These are phyloP conservation scores for Escarpia spicata DNA, from an alignment of 2,888 invertebrate species.

Conservation along the genomic window DNA sequence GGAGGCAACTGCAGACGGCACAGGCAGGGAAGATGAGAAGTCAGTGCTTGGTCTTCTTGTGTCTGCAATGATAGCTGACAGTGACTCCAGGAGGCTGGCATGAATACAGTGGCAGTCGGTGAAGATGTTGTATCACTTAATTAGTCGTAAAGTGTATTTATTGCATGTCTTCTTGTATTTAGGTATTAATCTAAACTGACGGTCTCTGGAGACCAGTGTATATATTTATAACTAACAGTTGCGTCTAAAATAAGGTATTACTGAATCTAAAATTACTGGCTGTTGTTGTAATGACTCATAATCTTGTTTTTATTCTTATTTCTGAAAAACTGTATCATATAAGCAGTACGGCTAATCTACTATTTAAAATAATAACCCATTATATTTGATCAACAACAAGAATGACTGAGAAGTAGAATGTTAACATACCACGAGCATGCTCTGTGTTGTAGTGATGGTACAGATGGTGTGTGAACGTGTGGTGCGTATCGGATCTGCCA, in stretches of 20 bases:
- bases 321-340: too few species aligned
- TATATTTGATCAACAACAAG: not conserved
- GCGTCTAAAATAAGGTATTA: too few species aligned
- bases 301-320: not conserved
- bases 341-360: too few species aligned
- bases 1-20: not conserved
- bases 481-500: constrained; percentile 19
- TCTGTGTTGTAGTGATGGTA: constrained; percentile 44
- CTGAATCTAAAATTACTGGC: not conserved
- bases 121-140: too few species aligned
- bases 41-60: not conserved
- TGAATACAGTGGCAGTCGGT: too few species aligned
- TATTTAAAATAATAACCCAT: too few species aligned
- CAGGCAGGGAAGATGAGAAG: not conserved
- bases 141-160: too few species aligned
- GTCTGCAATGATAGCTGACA: not conserved
- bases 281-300: not conserved
- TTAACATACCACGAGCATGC: not conserved
- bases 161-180: too few species aligned
- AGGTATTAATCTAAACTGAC: too few species aligned
- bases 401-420: not conserved
- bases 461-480: constrained; percentile 45
- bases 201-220: too few species aligned
- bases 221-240: too few species aligned
- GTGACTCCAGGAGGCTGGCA: too few species aligned